Percentiles rank a stretch among this genome's conserved stretches.
Conservation (phyloP, 2,797 vertebrate genomes). For the Hybognathus amarus region DNA sequence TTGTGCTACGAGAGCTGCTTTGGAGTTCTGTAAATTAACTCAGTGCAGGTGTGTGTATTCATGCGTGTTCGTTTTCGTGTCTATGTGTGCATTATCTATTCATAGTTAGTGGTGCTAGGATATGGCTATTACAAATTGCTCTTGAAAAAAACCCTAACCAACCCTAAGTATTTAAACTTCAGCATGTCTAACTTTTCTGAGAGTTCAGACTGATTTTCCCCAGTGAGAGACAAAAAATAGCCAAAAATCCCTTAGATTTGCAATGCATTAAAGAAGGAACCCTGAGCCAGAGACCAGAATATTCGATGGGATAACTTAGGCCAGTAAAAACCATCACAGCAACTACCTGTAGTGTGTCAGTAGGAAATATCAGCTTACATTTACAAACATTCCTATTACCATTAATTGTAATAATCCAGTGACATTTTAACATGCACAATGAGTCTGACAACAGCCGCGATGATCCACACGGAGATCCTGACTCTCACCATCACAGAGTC, state of each 20-base stretch:
- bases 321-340: not conserved
- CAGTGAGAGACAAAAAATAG: not conserved
- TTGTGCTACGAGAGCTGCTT: constrained; percentile 46
- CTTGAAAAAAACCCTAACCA: not conserved
- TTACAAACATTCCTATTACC: too few species aligned
- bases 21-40: constrained; percentile 39
- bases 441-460: too few species aligned
- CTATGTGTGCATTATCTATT: constrained; percentile 23
- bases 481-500: too few species aligned
- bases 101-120: not conserved
- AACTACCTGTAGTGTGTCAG: not conserved
- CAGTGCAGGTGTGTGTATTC: constrained; percentile 16
- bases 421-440: too few species aligned
- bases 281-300: not conserved
- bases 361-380: too few species aligned
- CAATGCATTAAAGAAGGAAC: not conserved
- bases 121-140: constrained; percentile 2
- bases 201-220: not conserved
- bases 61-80: not conserved
- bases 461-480: too few species aligned
- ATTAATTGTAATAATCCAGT: too few species aligned
- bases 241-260: not conserved
- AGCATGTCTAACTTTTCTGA: not conserved
- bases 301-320: too few species aligned
- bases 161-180: not conserved